These are phyloP conservation scores for Prostheceraeus crozeri DNA, from an alignment of 2,888 invertebrate species.

Conservation along the genomic window DNA sequence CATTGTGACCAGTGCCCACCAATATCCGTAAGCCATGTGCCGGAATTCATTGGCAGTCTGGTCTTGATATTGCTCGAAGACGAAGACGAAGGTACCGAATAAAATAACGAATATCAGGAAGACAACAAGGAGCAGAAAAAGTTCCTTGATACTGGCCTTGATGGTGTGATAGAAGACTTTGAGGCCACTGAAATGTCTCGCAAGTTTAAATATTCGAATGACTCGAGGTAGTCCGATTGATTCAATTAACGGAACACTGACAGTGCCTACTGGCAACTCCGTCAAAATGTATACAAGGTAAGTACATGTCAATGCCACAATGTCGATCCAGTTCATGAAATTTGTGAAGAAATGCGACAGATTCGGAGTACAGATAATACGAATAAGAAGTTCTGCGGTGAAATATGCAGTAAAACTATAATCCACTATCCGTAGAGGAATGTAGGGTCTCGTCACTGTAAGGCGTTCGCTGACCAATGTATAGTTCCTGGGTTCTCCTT, in stretches of 20 bases:
- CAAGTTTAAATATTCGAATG: conserved; percentile 57
- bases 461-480: conserved; percentile 8
- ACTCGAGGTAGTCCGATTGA: conserved; percentile 56
- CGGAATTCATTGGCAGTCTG: conserved; percentile 47
- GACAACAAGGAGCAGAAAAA: conserved; percentile 57
- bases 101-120: conserved; percentile 34
- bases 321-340: conserved; percentile 48
- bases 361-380: conserved; percentile 47
- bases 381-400: conserved; percentile 49
- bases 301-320: conserved; percentile 49
- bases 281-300: conserved; percentile 41
- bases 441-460: conserved; percentile 42
- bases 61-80: conserved; percentile 50
- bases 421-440: conserved; percentile 46
- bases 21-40: conserved; percentile 57
- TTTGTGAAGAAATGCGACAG: conserved; percentile 44
- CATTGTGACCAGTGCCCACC: conserved; percentile 58
- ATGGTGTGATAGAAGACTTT: conserved; percentile 58
- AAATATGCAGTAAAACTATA: conserved; percentile 68
- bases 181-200: conserved; percentile 57
- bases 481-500: neutral
- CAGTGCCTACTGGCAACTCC: neutral
- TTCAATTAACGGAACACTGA: conserved; percentile 42
- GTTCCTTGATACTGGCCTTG: conserved; percentile 56
- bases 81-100: conserved; percentile 32